Evolutionary conservation across 1,140 invertebrate species (phyloP), one percentile per base, ranked within the genome.

Genomic region (Schlechtendalia chinensis): DNA sequence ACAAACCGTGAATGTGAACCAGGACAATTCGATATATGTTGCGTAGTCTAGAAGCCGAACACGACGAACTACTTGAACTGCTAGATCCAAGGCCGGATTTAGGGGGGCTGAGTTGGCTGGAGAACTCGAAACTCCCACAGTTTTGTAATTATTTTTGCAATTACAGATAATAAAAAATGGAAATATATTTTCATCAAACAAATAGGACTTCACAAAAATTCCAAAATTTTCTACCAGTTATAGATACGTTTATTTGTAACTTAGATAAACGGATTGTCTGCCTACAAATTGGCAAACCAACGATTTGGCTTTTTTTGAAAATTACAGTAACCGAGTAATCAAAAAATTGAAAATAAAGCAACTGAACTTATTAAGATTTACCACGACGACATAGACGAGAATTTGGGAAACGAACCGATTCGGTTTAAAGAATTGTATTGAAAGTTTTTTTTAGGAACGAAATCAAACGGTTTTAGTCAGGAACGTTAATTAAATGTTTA

Each of bases 221-320:
- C n/a, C 63, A 67, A 67, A 67, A 22, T 67, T 67, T 67, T 29
- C 29, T 61, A 61, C 14, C 58, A 5, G 24, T 61, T 14, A 61
- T 61, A 5, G 58, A 61, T 61, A 61, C 14, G 24, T 61, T 61
- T 61, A 61, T 29, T 29, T 29, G 12, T 16, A 61, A 61, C 24
- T 61, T 67, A 32, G 63, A 67, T n/a, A 45, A 67, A 45, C 19
- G n/a, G 63, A 45, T 32, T 67, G 19, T 45, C 63, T 67, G 19
- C 32, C n/a, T 67, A 67, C n/a, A n/a, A n/a, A n/a, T n/a, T n/a
- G n/a, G n/a, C n/a, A n/a, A n/a, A n/a, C n/a, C n/a, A n/a, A n/a
- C 63, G 19, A 67, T 67, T 45, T 67, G 63, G 63, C 32, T 67
- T 61, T 61, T 24, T 29, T 61, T 24, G 24, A 61, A 61, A 61